phyloP scores from a whole-genome alignment of 2,888 invertebrate species.

The Lagria hirta region DNA sequence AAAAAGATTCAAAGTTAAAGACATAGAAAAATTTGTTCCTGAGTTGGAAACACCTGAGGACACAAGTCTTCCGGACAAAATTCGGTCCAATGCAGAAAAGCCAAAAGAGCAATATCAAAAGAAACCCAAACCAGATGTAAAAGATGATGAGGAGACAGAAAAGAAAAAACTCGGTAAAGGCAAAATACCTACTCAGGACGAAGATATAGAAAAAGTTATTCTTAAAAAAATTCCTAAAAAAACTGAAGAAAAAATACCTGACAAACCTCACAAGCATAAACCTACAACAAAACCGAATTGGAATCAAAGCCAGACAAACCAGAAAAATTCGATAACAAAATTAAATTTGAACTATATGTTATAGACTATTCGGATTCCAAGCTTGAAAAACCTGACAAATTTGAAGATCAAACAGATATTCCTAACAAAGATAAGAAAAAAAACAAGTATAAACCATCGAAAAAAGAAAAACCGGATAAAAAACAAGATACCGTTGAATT shows the following conservation, averaged over 20 bases:
- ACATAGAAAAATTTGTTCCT: constrained; percentile 46
- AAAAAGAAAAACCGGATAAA: constrained; percentile 31
- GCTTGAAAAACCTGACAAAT: constrained; percentile 42
- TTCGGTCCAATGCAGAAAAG: constrained; percentile 39
- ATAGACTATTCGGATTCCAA: constrained; percentile 49
- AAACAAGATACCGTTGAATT: constrained; percentile 34
- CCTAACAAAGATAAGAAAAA: constrained; percentile 42
- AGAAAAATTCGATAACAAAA: constrained; percentile 37
- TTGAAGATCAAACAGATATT: constrained; percentile 36
- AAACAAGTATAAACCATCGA: constrained; percentile 40
- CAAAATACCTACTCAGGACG: constrained; percentile 46
- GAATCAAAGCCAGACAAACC: constrained; percentile 17
- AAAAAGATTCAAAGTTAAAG: constrained; percentile 48
- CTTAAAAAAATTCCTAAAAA: constrained; percentile 52
- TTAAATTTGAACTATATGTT: constrained; percentile 48
- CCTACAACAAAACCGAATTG: constrained; percentile 22
- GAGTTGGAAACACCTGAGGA: constrained; percentile 54
- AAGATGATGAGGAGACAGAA: constrained; percentile 28
- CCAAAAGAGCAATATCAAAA: constrained; percentile 35
- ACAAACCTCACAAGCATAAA: constrained; percentile 18
- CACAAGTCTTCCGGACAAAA: constrained; percentile 40
- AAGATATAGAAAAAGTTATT: constrained; percentile 41
- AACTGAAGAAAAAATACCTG: constrained; percentile 14
- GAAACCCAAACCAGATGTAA: constrained; percentile 25
- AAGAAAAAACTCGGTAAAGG: constrained; percentile 47